phyloP scores from a whole-genome alignment of 2,113 vertebrate genomes.

The Marmota monax region DNA sequence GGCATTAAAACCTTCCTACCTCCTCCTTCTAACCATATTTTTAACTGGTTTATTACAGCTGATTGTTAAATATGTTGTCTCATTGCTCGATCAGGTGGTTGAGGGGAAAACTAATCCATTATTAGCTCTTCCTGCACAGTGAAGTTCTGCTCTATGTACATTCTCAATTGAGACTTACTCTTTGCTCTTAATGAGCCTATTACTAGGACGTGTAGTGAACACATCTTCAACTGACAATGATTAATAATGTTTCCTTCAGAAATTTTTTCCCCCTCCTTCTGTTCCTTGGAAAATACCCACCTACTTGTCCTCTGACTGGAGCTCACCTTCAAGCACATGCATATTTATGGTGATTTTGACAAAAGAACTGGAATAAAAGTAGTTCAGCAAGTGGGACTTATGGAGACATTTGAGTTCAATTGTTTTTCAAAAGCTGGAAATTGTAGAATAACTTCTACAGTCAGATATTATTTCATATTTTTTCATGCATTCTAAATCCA shows the following conservation, averaged over 20 bases:
- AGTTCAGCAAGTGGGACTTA: not conserved
- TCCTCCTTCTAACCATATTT: constrained; percentile 10
- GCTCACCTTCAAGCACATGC: not conserved
- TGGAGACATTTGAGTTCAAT: not conserved
- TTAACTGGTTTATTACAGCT: constrained; percentile 7
- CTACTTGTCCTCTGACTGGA: not conserved
- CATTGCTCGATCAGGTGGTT: not conserved
- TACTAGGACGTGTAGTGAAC: not conserved
- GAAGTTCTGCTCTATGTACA: not conserved
- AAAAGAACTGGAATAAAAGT: not conserved
- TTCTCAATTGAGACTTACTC: not conserved
- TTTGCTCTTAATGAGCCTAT: not conserved
- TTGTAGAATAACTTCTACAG: not conserved
- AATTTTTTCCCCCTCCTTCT: not conserved
- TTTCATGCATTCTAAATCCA: not conserved
- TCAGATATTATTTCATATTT: not conserved
- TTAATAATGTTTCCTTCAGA: not conserved
- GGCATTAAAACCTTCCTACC: constrained; percentile 4
- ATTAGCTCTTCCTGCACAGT: not conserved
- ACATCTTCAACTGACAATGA: not conserved
- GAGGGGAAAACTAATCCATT: not conserved
- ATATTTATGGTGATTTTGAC: not conserved
- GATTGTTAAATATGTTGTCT: constrained; percentile 30
- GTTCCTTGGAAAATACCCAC: not conserved
- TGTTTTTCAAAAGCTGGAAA: constrained; percentile 40